phyloP scores from a whole-genome alignment of 2,888 invertebrate species.

The Drosophila kuntzei region DNA sequence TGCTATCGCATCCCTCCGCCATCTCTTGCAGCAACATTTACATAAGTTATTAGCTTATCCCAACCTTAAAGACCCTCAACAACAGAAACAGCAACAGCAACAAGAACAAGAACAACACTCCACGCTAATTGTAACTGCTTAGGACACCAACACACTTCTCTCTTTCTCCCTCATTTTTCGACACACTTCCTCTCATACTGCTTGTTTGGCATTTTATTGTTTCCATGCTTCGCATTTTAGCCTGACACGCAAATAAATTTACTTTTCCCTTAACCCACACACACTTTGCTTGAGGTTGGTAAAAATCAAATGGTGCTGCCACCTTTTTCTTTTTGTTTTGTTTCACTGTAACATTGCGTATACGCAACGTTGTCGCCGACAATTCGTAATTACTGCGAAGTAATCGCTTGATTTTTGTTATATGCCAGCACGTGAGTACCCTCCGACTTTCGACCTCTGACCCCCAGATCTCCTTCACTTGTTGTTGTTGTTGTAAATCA shows the following conservation, averaged over 20 bases:
- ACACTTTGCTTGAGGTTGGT: conserved; percentile 9
- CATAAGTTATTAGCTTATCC: conserved; percentile 58
- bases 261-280: conserved; percentile 30
- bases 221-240: conserved; percentile 63
- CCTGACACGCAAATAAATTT: conserved; percentile 73
- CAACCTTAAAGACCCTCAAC: conserved; percentile 21
- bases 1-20: not conserved
- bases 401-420: conserved; percentile 58
- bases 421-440: conserved; percentile 26
- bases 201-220: conserved; percentile 55
- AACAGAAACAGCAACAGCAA: conserved; percentile 10
- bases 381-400: conserved; percentile 69
- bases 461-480: no score
- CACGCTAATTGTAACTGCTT: conserved; percentile 68
- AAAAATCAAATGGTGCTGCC: conserved; percentile 39
- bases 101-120: conserved; percentile 34
- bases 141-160: conserved; percentile 17
- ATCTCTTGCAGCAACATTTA: conserved; percentile 40
- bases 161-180: conserved; percentile 2
- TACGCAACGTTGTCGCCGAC: conserved; percentile 49
- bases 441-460: not conserved
- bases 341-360: conserved; percentile 50
- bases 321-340: not conserved
- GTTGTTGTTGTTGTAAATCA: conserved; percentile 60
- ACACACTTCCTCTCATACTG: conserved; percentile 5